phyloP scores from a whole-genome alignment of 2,113 vertebrate species.

The Andinoacara biseriatus region DNA sequence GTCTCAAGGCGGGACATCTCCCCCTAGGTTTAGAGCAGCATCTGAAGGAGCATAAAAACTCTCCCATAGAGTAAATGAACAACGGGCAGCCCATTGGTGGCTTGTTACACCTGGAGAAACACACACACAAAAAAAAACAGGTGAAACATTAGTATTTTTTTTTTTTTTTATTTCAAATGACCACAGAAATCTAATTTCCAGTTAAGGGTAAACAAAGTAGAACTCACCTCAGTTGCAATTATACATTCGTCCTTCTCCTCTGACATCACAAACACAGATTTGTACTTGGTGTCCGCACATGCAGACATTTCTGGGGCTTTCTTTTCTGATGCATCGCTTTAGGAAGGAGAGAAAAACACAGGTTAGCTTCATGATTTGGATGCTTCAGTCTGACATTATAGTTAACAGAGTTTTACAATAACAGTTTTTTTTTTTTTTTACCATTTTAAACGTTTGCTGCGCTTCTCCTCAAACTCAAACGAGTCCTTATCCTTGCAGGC shows the following conservation, averaged over 20 bases:
- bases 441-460: conserved; percentile 88
- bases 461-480: conserved; percentile 81
- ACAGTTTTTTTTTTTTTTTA: conserved; percentile 58
- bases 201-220: fast-evolving
- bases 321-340: conserved; percentile 87
- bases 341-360: conserved; percentile 34
- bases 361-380: conserved; percentile 5
- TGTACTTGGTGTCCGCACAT: conserved; percentile 96
- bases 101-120: conserved; percentile 86
- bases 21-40: conserved; percentile 95
- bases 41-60: conserved; percentile 88
- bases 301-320: conserved; percentile 88
- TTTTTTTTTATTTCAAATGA: background rate
- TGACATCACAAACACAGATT: conserved; percentile 98
- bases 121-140: background rate
- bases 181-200: background rate
- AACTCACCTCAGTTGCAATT: conserved; percentile 96
- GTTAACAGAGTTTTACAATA: background rate
- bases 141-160: background rate
- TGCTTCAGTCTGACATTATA: fast-evolving
- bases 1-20: conserved; percentile 88
- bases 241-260: conserved; percentile 98
- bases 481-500: conserved; percentile 83
- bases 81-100: conserved; percentile 80
- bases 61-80: conserved; percentile 89